A percentile compares a stretch with the other conserved stretches of the same genome.
Evolutionary conservation across 2,797 vertebrate species (phyloP).

Genomic region (Hydrocynus forskahlii): DNA sequence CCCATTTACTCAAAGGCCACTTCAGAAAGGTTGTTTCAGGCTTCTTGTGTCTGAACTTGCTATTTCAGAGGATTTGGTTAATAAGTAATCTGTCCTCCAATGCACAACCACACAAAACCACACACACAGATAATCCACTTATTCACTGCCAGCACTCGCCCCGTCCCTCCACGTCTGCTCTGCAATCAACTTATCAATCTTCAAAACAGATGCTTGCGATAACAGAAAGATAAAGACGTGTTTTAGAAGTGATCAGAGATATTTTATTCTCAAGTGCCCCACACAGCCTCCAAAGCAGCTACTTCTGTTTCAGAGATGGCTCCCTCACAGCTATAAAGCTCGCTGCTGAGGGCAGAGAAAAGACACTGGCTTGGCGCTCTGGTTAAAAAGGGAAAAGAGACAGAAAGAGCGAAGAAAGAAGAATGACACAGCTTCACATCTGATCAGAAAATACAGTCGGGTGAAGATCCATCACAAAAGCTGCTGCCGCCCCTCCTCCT

Average conservation of each 20-base stretch:
- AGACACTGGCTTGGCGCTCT: neutral
- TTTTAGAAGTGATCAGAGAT: neutral
- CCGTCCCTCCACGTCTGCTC: neutral
- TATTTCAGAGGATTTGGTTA: conserved; percentile 25
- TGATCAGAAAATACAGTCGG: neutral
- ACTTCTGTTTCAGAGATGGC: neutral
- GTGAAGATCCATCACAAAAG: neutral
- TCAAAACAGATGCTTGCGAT: conserved; percentile 12
- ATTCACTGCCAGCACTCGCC: neutral
- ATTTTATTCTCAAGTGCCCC: neutral
- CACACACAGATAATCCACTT: neutral
- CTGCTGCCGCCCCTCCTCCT: neutral
- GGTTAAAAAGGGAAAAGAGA: neutral
- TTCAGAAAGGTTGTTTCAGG: conserved; percentile 10
- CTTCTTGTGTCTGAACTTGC: conserved; percentile 25
- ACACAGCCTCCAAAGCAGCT: neutral
- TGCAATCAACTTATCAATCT: neutral
- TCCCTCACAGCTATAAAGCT: neutral
- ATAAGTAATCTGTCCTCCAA: conserved; percentile 15
- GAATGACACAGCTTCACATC: neutral
- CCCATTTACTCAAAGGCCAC: conserved; percentile 11
- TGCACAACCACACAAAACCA: conserved; percentile 21
- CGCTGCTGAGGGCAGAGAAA: too few species aligned
- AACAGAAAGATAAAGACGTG: conserved; percentile 16
- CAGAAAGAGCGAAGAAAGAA: neutral